Evolutionary conservation across 2,797 vertebrate genomes (phyloP).

Genomic region (Danio aesculapii): DNA sequence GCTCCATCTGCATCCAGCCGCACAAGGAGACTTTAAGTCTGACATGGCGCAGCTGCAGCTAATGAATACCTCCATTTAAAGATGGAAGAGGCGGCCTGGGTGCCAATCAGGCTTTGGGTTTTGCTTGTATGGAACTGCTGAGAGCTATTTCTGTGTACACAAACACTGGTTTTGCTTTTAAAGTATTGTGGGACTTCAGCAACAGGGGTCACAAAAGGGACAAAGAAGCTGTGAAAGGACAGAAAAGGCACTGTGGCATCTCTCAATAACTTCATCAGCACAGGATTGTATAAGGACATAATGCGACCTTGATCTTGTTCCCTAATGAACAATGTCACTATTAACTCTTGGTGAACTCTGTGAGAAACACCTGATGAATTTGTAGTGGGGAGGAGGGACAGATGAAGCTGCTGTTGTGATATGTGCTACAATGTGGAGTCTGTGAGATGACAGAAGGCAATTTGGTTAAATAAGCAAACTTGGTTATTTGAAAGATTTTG

Average conservation of each 20-base stretch:
- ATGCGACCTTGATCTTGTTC: conserved; percentile 47
- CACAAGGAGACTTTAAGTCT: conserved; percentile 62
- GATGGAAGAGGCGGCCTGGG: conserved; percentile 46
- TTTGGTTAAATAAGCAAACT: conserved; percentile 11
- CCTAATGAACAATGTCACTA: conserved; percentile 43
- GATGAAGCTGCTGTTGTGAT: conserved; percentile 28
- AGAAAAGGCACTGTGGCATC: conserved; percentile 8
- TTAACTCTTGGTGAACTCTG: conserved; percentile 34
- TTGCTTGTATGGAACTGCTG: conserved; percentile 49
- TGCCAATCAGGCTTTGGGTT: conserved; percentile 59
- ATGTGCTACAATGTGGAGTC: conserved; percentile 11
- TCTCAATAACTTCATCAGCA: conserved; percentile 47
- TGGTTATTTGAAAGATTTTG: conserved; percentile 10
- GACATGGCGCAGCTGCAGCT: conserved; percentile 63
- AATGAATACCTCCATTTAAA: conserved; percentile 65
- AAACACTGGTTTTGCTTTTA: conserved; percentile 51
- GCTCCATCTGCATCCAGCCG: conserved; percentile 59
- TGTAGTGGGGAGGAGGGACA: background rate
- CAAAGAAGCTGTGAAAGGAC: conserved; percentile 41
- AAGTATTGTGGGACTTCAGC: conserved; percentile 38
- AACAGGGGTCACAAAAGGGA: conserved; percentile 39
- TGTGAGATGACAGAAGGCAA: conserved; percentile 4
- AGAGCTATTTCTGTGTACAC: conserved; percentile 54
- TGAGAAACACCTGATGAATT: conserved; percentile 41
- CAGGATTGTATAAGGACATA: conserved; percentile 50